A percentile compares a stretch with the other conserved stretches of the same genome.
Evolutionary conservation across 2,888 invertebrate genomes (phyloP).

Genomic region (Beris chalybata): DNA sequence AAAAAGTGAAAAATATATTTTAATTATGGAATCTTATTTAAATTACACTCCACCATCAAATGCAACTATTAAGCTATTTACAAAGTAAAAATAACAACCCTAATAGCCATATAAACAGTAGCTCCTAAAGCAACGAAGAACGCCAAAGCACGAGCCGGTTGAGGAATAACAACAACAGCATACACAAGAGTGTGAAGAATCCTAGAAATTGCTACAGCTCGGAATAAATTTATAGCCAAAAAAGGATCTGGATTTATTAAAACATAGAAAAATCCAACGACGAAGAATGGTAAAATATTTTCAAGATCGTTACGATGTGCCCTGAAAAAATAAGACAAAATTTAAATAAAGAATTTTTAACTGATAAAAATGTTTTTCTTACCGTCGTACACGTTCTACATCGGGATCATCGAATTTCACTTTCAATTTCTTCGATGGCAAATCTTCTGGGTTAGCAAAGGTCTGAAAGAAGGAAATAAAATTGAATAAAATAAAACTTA

Average conservation of each 20-base stretch:
- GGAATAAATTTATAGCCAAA: constrained; percentile 60
- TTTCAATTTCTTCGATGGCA: constrained; percentile 49
- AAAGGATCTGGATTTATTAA: constrained; percentile 57
- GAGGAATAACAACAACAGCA: constrained; percentile 59
- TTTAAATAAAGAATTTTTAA: not conserved
- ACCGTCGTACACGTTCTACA: constrained; percentile 59
- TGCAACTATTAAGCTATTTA: constrained; percentile 35
- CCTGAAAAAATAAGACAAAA: constrained; percentile 50
- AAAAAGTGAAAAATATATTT: no score
- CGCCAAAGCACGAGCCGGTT: constrained; percentile 59
- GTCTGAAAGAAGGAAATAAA: constrained; percentile 51
- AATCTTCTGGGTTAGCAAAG: constrained; percentile 63
- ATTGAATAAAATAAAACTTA: not conserved
- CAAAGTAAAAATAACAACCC: constrained; percentile 46
- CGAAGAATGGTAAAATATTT: constrained; percentile 62
- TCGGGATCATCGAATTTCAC: constrained; percentile 57
- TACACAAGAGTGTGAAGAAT: constrained; percentile 62
- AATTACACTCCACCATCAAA: no score
- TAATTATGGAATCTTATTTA: no score
- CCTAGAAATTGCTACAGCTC: constrained; percentile 58
- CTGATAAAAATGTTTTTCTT: not conserved
- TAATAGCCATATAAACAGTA: constrained; percentile 58
- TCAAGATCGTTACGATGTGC: constrained; percentile 66
- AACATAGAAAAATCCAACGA: constrained; percentile 59
- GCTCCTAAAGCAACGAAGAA: constrained; percentile 55